A percentile compares a stretch with the other conserved stretches of the same genome.
phyloP scores from a whole-genome alignment of 2,888 invertebrate species.

The Camponotus fellah region DNA sequence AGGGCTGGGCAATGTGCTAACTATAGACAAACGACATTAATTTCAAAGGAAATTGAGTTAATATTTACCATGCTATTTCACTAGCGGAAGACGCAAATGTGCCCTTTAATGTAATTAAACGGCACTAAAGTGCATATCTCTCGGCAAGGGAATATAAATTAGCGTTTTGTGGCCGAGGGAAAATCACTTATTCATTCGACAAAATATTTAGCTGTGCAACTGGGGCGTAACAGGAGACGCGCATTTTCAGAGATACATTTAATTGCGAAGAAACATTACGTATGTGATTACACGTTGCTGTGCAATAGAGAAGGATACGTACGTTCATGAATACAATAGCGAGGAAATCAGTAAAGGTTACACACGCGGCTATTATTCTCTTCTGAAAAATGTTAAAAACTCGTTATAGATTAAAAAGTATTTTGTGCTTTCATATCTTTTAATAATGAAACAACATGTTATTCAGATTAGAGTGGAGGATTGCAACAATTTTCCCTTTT shows the following conservation, averaged over 20 bases:
- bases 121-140: conserved; percentile 19
- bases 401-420: conserved; percentile 28
- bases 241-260: conserved; percentile 35
- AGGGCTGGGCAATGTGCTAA: neutral
- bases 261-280: conserved; percentile 40
- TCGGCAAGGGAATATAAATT: conserved; percentile 32
- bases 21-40: conserved; percentile 37
- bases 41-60: conserved; percentile 41
- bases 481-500: conserved; percentile 8
- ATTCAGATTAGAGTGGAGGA: conserved; percentile 12
- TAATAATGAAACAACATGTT: conserved; percentile 31
- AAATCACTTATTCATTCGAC: conserved; percentile 43
- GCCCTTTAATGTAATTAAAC: conserved; percentile 44
- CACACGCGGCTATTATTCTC: conserved; percentile 9
- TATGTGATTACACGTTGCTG: conserved; percentile 21
- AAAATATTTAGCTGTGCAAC: conserved; percentile 36
- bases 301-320: neutral
- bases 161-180: conserved; percentile 29
- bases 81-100: conserved; percentile 37
- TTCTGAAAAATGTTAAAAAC: neutral
- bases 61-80: conserved; percentile 41
- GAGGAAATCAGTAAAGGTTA: conserved; percentile 13
- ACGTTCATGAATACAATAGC: conserved; percentile 27
- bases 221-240: conserved; percentile 35
- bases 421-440: conserved; percentile 29